These are phyloP conservation scores for Pegea sp. DNA, from an alignment of 23 tunicate species.

Conservation along the genomic window DNA sequence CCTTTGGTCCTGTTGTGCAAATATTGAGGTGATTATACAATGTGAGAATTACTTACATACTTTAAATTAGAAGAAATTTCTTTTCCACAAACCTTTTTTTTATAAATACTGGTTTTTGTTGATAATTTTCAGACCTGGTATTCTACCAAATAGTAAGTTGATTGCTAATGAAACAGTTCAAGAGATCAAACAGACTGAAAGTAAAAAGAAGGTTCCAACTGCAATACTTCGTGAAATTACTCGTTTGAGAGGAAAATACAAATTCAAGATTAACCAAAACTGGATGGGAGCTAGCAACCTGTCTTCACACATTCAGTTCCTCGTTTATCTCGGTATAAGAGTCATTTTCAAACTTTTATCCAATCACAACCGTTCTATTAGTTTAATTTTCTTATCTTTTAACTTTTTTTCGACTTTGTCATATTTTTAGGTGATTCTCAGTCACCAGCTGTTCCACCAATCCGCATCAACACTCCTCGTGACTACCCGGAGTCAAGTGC, in stretches of 20 bases:
- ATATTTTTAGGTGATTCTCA: too few relatives aligned
- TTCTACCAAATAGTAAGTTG: constrained; percentile 23
- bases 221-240: constrained; percentile 60
- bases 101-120: background rate
- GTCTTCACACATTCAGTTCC: too few relatives aligned
- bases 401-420: too few relatives aligned
- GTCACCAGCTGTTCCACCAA: too few relatives aligned
- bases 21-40: constrained; percentile 38
- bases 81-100: background rate
- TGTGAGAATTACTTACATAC: constrained; percentile 14
- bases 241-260: constrained; percentile 46
- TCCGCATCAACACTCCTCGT: too few relatives aligned
- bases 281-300: too few relatives aligned
- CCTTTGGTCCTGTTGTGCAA: constrained; percentile 62
- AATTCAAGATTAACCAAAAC: constrained; percentile 55
- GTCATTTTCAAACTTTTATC: too few relatives aligned
- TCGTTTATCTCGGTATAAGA: too few relatives aligned
- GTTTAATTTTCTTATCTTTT: too few relatives aligned
- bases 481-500: background rate
- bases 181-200: constrained; percentile 6
- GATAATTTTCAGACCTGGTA: constrained; percentile 15
- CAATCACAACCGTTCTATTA: too few relatives aligned
- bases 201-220: constrained; percentile 14
- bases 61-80: background rate
- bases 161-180: constrained; percentile 11